Percentiles rank a stretch among this genome's conserved stretches.
Conservation (phyloP, 2,113 vertebrate genomes). For the Rynchops niger region DNA sequence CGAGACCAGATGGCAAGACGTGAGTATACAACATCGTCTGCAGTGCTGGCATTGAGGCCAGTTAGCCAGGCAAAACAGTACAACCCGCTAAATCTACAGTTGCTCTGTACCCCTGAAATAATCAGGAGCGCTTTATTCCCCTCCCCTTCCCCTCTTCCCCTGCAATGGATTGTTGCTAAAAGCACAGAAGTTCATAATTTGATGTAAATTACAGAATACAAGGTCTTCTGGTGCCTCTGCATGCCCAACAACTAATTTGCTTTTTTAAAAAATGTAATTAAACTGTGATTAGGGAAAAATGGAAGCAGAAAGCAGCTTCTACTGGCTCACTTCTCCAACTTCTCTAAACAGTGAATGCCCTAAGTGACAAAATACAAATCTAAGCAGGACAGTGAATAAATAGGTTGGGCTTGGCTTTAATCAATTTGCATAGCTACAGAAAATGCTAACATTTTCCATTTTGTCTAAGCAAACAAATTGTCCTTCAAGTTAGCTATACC, state of each 20-base stretch:
- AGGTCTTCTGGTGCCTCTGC: neutral
- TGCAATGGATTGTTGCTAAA: neutral
- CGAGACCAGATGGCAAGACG: slow-evolving; percentile 95
- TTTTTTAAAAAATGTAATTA: neutral
- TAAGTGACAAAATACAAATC: neutral
- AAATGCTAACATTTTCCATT: neutral
- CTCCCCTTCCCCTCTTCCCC: neutral
- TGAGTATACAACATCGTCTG: slow-evolving; percentile 70
- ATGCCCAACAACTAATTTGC: neutral
- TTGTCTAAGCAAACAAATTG: neutral
- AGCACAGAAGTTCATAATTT: neutral
- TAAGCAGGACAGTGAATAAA: neutral
- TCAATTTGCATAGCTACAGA: neutral
- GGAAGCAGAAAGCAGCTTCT: neutral
- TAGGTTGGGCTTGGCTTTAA: neutral
- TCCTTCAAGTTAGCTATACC: neutral
- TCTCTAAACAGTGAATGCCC: neutral
- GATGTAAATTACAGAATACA: neutral
- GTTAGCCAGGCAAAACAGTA: neutral
- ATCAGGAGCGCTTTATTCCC: neutral
- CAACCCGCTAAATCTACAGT: neutral
- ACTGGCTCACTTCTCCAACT: neutral
- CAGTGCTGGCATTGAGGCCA: neutral
- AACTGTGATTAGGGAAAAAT: neutral
- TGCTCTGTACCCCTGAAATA: neutral